These are phyloP conservation scores for Geophilus truncorum DNA, from an alignment of 2,888 invertebrate genomes.

Conservation along the genomic window DNA sequence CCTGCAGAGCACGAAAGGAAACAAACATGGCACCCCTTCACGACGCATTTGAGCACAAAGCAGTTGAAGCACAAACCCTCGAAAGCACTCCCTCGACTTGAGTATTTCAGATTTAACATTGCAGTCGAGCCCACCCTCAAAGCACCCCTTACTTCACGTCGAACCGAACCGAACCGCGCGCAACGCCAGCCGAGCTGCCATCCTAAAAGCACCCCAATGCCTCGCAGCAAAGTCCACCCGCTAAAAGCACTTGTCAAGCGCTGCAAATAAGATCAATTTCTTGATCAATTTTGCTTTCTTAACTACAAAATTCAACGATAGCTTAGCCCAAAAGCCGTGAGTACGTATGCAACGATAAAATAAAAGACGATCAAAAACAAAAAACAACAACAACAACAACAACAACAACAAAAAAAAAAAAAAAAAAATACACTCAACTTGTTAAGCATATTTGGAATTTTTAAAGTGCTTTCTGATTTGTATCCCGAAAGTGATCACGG, in stretches of 20 bases:
- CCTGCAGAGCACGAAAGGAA: not conserved
- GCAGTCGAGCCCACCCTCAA: not conserved
- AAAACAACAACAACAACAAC: no score
- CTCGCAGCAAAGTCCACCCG: not conserved
- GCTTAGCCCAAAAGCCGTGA: not conserved
- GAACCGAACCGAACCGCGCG: not conserved
- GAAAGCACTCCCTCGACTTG: not conserved
- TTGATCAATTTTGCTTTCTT: not conserved
- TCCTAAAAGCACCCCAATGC: not conserved
- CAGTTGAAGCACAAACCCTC: not conserved
- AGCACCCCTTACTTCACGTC: not conserved
- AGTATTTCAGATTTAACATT: not conserved
- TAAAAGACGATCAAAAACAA: no score
- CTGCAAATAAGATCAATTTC: not conserved
- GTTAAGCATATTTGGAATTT: no score
- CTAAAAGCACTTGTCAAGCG: not conserved
- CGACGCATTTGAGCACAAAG: not conserved
- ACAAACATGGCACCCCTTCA: not conserved
- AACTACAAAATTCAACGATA: not conserved
- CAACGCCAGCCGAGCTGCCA: not conserved
- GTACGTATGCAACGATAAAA: no score
- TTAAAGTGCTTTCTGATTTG: no score
- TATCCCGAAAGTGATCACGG: no score
- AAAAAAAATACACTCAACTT: no score
- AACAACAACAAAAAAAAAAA: no score